phyloP scores from a whole-genome alignment of 53 echinoderm and acorn worm genomes.

The Hippasteria phrygiana region DNA sequence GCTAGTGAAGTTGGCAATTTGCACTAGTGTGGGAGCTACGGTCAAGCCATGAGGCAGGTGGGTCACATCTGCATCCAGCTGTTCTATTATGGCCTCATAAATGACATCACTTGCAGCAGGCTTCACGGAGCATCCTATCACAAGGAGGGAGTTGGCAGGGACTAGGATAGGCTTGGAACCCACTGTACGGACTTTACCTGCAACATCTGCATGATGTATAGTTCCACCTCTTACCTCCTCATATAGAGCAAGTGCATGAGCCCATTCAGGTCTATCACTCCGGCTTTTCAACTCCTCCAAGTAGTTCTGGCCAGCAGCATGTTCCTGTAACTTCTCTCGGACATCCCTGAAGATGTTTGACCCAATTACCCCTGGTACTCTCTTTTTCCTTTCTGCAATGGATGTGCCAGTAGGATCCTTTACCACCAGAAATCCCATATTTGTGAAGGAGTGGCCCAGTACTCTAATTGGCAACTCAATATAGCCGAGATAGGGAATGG shows the following conservation, averaged over 20 bases:
- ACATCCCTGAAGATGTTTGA: constrained; percentile 72
- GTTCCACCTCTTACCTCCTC: constrained; percentile 36
- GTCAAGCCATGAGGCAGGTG: constrained; percentile 37
- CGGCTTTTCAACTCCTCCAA: constrained; percentile 26
- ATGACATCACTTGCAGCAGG: neutral
- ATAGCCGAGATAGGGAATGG: no score
- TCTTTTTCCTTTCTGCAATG: constrained; percentile 64
- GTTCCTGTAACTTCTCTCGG: constrained; percentile 44
- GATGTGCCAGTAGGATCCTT: constrained; percentile 62
- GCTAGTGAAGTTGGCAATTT: constrained; percentile 47
- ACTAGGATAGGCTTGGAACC: constrained; percentile 56
- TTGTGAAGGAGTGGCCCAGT: constrained; percentile 50
- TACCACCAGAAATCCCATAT: constrained; percentile 24
- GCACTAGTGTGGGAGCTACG: constrained; percentile 23
- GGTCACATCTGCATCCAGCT: constrained; percentile 22
- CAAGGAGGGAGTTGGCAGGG: constrained; percentile 5
- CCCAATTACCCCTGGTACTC: constrained; percentile 69
- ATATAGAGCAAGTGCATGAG: constrained; percentile 64
- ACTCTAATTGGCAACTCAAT: no score
- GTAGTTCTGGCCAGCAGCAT: constrained; percentile 38
- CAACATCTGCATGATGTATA: constrained; percentile 17
- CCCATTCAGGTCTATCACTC: constrained; percentile 45
- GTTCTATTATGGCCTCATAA: constrained; percentile 40
- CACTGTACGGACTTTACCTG: constrained; percentile 41
- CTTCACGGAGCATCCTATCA: constrained; percentile 38